Conservation (phyloP, 1,140 invertebrate genomes). For the Sycophaga agraensis region DNA sequence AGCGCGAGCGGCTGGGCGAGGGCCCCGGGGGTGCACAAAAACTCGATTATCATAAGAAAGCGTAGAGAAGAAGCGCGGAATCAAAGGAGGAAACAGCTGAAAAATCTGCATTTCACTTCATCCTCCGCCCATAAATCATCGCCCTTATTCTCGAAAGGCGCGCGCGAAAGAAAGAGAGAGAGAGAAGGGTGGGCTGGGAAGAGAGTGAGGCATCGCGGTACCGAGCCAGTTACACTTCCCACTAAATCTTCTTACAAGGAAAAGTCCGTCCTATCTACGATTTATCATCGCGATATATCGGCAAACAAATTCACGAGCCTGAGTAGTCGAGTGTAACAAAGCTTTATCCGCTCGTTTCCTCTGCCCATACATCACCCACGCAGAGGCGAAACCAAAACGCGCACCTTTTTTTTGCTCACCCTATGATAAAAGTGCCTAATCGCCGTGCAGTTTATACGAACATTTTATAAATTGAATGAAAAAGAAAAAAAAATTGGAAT, state of each 20-base stretch:
- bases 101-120: conserved; percentile 17
- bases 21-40: neutral
- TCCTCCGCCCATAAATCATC: conserved; percentile 12
- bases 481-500: no score
- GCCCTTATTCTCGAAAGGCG: conserved; percentile 2
- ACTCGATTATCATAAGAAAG: conserved; percentile 1
- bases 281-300: conserved; percentile 14
- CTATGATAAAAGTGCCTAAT: no score
- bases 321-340: neutral
- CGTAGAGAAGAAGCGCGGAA: neutral
- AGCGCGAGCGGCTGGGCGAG: no score
- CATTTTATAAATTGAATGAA: no score
- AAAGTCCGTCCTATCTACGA: neutral
- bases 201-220: no score
- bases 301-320: conserved; percentile 15
- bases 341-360: conserved; percentile 12
- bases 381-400: no score
- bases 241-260: conserved; percentile 8
- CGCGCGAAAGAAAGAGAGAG: no score
- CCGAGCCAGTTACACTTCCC: neutral
- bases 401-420: no score
- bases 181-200: no score
- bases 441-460: no score
- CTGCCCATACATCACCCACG: no score
- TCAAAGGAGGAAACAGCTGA: conserved; percentile 1